A percentile compares a stretch with the other conserved stretches of the same genome.
Conservation (phyloP, 2,888 invertebrate species). For the Sarcophaga rosellei region DNA sequence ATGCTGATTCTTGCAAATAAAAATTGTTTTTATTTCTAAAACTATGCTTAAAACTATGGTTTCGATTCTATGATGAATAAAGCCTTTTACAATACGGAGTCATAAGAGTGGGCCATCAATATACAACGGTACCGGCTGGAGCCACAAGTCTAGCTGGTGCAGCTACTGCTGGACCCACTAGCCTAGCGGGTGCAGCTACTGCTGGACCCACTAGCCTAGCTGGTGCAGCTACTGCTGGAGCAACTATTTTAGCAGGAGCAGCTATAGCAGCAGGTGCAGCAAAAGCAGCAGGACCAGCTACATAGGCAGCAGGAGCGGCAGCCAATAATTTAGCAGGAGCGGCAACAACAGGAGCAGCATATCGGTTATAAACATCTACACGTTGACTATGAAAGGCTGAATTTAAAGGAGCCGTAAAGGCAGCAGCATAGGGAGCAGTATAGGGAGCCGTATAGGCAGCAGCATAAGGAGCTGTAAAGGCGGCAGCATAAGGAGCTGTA, state of each 20-base stretch:
- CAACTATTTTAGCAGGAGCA: conserved; percentile 51
- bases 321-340: conserved; percentile 59
- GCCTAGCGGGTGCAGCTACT: conserved; percentile 49
- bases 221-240: conserved; percentile 62
- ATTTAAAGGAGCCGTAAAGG: conserved; percentile 51
- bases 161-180: conserved; percentile 40
- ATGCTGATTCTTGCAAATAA: too few species aligned
- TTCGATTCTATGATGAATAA: not conserved
- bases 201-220: conserved; percentile 54
- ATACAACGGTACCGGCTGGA: conserved; percentile 55
- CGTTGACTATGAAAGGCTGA: conserved; percentile 74
- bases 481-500: conserved; percentile 49
- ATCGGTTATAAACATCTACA: conserved; percentile 74
- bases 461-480: conserved; percentile 25
- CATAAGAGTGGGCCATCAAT: conserved; percentile 16
- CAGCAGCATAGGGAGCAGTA: conserved; percentile 47
- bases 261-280: conserved; percentile 63
- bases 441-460: conserved; percentile 50
- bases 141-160: conserved; percentile 64
- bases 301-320: conserved; percentile 64
- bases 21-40: too few species aligned
- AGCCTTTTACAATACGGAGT: not conserved
- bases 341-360: conserved; percentile 67
- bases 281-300: conserved; percentile 69
- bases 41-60: not conserved